A percentile compares a stretch with the other conserved stretches of the same genome.
phyloP scores from a whole-genome alignment of 2,888 invertebrate species.

The Mesodorylaimus sp. region DNA sequence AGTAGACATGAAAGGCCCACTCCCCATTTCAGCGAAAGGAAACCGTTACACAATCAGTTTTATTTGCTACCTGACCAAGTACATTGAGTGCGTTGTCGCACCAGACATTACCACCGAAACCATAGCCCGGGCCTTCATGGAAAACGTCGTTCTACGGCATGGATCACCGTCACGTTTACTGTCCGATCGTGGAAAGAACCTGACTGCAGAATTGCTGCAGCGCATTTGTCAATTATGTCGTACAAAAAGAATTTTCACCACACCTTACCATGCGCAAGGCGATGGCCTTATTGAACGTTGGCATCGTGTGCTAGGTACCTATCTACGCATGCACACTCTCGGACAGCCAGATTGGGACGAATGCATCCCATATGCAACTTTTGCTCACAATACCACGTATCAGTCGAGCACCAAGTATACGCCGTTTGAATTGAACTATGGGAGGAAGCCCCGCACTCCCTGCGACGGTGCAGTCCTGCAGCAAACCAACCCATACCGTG shows the following conservation, averaged over 20 bases:
- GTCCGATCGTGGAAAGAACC: background rate
- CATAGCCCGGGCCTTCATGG: constrained; percentile 17
- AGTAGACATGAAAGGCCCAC: constrained; percentile 17
- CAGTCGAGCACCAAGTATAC: constrained; percentile 14
- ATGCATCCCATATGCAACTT: constrained; percentile 15
- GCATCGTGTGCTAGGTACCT: constrained; percentile 14
- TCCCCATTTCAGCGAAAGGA: constrained; percentile 11
- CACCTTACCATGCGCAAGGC: constrained; percentile 12
- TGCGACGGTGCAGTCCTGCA: constrained; percentile 10
- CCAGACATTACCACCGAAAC: constrained; percentile 23
- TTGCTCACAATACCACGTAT: constrained; percentile 16
- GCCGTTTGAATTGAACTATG: constrained; percentile 13
- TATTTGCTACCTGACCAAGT: constrained; percentile 16
- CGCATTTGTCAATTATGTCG: background rate
- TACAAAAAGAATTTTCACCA: background rate
- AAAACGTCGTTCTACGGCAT: background rate
- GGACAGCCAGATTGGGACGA: constrained; percentile 20
- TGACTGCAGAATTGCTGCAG: background rate
- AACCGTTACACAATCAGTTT: constrained; percentile 17
- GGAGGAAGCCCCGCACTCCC: constrained; percentile 13
- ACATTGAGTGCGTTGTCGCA: constrained; percentile 19
- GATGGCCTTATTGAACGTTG: constrained; percentile 14
- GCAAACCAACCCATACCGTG: no score
- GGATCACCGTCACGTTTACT: background rate
- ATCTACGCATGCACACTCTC: constrained; percentile 16